phyloP scores from a whole-genome alignment of 1,140 invertebrate genomes.

The Bombus haemorrhoidalis region DNA sequence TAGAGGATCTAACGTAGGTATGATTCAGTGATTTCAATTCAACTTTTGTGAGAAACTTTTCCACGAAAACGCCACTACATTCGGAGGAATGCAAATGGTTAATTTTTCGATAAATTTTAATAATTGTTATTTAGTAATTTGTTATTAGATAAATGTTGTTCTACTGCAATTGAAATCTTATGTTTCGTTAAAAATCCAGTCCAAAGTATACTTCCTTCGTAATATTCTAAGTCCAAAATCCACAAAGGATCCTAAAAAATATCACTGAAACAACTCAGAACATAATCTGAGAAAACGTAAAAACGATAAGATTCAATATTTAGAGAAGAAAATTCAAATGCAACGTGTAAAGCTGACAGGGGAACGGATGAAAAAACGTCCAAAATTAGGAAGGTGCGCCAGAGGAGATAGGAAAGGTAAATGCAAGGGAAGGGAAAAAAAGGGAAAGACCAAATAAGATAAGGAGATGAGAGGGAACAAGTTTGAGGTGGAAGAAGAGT shows the following conservation, averaged over 20 bases:
- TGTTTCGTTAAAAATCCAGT: no score
- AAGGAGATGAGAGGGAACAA: constrained; percentile 31
- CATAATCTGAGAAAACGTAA: neutral
- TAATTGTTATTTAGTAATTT: no score
- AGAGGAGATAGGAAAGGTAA: neutral
- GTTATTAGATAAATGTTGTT: no score
- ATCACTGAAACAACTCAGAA: neutral
- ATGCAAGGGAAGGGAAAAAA: neutral
- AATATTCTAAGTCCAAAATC: neutral
- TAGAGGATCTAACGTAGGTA: neutral
- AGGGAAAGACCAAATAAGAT: constrained; percentile 3
- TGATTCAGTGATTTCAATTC: neutral
- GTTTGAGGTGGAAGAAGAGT: constrained; percentile 30
- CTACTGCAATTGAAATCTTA: no score
- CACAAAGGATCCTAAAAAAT: neutral
- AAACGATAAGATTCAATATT: neutral
- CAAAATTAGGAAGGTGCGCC: neutral
- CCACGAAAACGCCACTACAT: neutral
- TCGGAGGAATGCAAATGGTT: no score
- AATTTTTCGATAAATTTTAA: no score
- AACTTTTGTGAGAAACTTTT: neutral
- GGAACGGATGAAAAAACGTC: neutral
- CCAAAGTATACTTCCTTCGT: no score
- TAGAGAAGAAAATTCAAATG: neutral
- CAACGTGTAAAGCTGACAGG: neutral